Base-by-base conservation (phyloP, 2,888 invertebrate species). In the Onthophagus sagittarius region DNA sequence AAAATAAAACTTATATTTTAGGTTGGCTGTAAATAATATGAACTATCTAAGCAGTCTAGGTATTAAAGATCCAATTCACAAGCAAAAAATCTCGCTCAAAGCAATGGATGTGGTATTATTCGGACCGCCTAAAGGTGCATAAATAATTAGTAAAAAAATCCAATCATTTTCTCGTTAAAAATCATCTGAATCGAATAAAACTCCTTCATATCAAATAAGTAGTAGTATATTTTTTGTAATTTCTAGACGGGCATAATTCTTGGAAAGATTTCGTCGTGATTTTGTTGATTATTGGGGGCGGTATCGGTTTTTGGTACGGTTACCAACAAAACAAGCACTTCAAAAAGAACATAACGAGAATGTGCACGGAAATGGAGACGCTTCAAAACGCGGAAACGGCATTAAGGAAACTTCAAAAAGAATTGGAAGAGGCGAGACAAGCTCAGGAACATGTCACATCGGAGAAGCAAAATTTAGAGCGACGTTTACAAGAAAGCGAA, bases 31-130 rank as follows among this genome's bases (percentile, higher is more conserved):
- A 64, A 96, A 95, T 88, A 97, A 97, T 86, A 93, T 94, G 90
- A 94, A 95, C 83, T 98, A 93, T 86, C 87, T 98, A 76, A 91
- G 91, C 84, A 91, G 94, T 72, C 89, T 99, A 79, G 98, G 98
- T 71, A 97, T 99, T 81, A 98, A 97, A 87, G 98, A 99, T 87
- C 96, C 96, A 15, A 98, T 99, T 81, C 98, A 99, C 87, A 96
- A 97, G 83, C 98, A 99, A 88, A 99, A 99, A 87, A 91, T 98
- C 77, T 93, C 96, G 2, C 88, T 99, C 64, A 99, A 99, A 86
- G 99, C 99, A 13, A 98, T 98, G 95, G 99, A 99, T 86, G 95
- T 98, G 71, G 99, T 99, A 15, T 89, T 99, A 39, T 99, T 99
- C 86, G 99, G 99, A 69, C 96, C 97, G 75, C 97, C 98, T 31